Base-by-base conservation (phyloP, 2,113 vertebrate species). In the Oreotragus oreotragus region DNA sequence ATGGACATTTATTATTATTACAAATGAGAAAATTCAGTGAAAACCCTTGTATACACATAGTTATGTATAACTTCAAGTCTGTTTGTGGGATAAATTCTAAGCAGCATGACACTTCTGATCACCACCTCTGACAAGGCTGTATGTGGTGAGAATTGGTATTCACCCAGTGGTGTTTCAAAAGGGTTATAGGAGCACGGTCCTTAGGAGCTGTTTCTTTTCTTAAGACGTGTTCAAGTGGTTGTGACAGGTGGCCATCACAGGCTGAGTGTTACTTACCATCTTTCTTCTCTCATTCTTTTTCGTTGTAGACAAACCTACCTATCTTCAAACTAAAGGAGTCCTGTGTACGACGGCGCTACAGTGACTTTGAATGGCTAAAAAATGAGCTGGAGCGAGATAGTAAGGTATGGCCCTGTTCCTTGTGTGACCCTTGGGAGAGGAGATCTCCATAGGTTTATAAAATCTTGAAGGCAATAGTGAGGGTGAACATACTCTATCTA, bases 281-380 rank as follows among this genome's bases (percentile, higher is more conserved):
- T 83, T 36, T 97, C 45, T 84, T 94, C 47, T 90, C 88, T 96
- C 45, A 49, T 98, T 97, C 85, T 92, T 93, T 49, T 92, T 85
- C 1, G 1, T 97, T 97, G 14, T 98, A 99, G 99, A 99, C 99
- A 97, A 99, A 99, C 97, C 99, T 99, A 91, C 99, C 99, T 33
- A 99, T 99, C 98, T 99, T 99, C 98, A 99, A 99, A 98, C 96
- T 99, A 99, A 99, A 99, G 98, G 99, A 99, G 83, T 99, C 99
- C 0, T 99, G 99, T 83, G 99, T 99, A 97, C 99, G 99, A 95
- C 99, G 99, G 99, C 99, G 99, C 99, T 99, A 99, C 98, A 99
- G 99, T 3, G 99, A 99, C 98, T 99, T 99, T 96, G 99, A 99
- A 92, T 99, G 99, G 99, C 98, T 99, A 98, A 99, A 99, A 98